Evolutionary conservation across 2,888 invertebrate genomes (phyloP).

Genomic region (Yponomeuta evonymella): DNA sequence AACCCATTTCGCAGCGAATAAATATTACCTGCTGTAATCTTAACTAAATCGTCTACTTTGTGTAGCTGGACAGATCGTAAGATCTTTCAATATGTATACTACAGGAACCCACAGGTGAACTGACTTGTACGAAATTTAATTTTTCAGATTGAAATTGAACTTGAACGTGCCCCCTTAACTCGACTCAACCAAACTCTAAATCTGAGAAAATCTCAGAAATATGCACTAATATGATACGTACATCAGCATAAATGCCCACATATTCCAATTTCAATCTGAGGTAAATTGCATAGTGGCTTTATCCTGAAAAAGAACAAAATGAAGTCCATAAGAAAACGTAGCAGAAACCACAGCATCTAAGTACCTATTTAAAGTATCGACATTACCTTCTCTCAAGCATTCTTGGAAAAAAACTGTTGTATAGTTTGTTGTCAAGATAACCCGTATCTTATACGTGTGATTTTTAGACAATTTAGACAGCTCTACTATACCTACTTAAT

Average conservation of each 20-base stretch:
- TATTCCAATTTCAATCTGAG: not conserved
- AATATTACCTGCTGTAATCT: not conserved
- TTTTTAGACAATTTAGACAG: not conserved
- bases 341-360: not conserved
- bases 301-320: not conserved
- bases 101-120: not conserved
- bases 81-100: not conserved
- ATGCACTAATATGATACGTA: not conserved
- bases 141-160: constrained; percentile 7
- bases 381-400: not conserved
- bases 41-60: not conserved
- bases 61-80: not conserved
- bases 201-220: not conserved
- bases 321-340: not conserved
- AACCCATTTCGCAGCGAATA: not conserved
- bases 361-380: not conserved
- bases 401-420: not conserved
- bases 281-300: not conserved
- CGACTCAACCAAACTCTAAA: not conserved
- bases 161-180: not conserved
- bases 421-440: not conserved
- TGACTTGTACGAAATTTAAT: not conserved
- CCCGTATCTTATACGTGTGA: not conserved
- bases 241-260: not conserved
- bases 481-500: not conserved